Conservation (phyloP, 1,140 invertebrate species). For the Branchinecta lindahli region DNA sequence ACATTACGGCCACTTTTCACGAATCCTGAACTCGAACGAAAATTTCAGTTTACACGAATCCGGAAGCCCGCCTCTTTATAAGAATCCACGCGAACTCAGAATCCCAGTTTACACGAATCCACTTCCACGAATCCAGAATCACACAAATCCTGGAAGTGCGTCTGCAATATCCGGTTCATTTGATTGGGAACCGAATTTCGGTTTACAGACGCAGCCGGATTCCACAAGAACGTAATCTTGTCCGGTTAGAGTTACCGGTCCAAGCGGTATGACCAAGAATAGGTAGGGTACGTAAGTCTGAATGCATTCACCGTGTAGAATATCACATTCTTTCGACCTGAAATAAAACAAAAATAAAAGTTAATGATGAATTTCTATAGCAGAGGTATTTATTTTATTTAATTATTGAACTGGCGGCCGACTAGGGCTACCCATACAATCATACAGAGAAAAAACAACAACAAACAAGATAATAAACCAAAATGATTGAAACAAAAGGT, state of each 20-base stretch:
- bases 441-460: no score
- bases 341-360: conserved; percentile 17
- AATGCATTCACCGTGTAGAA: conserved; percentile 70
- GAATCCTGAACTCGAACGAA: no score
- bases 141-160: neutral
- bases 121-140: neutral
- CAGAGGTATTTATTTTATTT: no score
- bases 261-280: conserved; percentile 73
- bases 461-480: no score
- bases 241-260: conserved; percentile 73
- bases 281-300: conserved; percentile 82
- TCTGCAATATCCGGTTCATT: neutral
- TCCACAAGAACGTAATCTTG: conserved; percentile 84
- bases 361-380: neutral
- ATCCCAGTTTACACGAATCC: no score
- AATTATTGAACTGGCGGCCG: no score
- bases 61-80: no score
- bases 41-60: no score
- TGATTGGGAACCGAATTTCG: conserved; percentile 38
- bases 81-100: no score
- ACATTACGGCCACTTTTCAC: no score
- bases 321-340: conserved; percentile 69
- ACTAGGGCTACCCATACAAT: no score
- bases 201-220: conserved; percentile 75
- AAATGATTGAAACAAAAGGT: no score